phyloP scores from a whole-genome alignment of 1,140 invertebrate genomes.

The Drosophila cardini region DNA sequence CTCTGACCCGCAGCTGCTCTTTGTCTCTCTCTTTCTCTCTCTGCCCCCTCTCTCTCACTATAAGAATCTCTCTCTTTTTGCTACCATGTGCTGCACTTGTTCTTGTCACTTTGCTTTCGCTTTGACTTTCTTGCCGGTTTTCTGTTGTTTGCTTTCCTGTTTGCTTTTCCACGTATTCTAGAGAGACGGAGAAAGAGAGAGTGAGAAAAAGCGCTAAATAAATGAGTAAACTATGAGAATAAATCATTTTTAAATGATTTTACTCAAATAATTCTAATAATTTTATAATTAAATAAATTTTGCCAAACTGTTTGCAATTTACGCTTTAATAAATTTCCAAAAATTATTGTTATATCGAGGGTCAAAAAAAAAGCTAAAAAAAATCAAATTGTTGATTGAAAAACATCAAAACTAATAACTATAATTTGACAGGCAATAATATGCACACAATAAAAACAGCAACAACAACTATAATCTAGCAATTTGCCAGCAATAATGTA shows the following conservation, averaged over 20 bases:
- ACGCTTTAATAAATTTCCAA: conserved; percentile 9
- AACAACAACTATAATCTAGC: conserved; percentile 73
- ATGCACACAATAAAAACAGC: conserved; percentile 28
- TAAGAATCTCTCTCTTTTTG: conserved; percentile 27
- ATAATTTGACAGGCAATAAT: conserved; percentile 71
- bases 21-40: conserved; percentile 6
- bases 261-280: background rate
- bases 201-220: conserved; percentile 5
- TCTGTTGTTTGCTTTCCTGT: conserved; percentile 69
- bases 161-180: conserved; percentile 55
- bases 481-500: conserved; percentile 80
- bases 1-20: conserved; percentile 7
- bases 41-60: too few relatives aligned
- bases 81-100: conserved; percentile 73
- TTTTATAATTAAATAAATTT: background rate
- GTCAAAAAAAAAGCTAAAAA: conserved; percentile 1
- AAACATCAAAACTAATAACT: conserved; percentile 68
- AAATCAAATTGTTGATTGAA: conserved; percentile 39
- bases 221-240: background rate
- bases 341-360: conserved; percentile 14
- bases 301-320: background rate
- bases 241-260: background rate
- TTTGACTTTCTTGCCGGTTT: conserved; percentile 75
- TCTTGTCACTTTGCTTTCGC: conserved; percentile 65
- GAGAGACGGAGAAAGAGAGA: background rate